Evolutionary conservation across 2,888 invertebrate genomes (phyloP).

Genomic region (Drosophila atripex): DNA sequence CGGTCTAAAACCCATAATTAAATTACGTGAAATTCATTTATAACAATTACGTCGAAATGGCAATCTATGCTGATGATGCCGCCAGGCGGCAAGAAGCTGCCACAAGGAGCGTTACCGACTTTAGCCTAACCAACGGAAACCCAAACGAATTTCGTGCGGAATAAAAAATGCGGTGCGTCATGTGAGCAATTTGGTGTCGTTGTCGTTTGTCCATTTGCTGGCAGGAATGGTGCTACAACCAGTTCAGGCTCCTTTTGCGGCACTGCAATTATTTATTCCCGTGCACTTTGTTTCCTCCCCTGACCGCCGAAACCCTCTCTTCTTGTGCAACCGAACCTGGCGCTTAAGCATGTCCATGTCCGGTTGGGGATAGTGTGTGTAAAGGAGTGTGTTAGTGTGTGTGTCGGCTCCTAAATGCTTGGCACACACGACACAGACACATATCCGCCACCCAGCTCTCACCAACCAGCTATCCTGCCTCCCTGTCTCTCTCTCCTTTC

Average conservation of each 20-base stretch:
- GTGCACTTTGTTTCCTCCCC: slow-evolving; percentile 49
- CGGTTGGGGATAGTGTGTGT: slow-evolving; percentile 50
- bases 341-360: slow-evolving; percentile 80
- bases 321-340: slow-evolving; percentile 46
- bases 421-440: slow-evolving; percentile 47
- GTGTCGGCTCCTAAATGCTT: slow-evolving; percentile 46
- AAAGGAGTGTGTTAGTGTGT: slow-evolving; percentile 3
- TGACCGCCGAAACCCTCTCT: not conserved
- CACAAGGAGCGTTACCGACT: slow-evolving; percentile 38
- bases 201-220: slow-evolving; percentile 45
- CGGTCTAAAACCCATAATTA: slow-evolving; percentile 80
- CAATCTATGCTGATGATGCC: slow-evolving; percentile 77
- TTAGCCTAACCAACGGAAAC: slow-evolving; percentile 35
- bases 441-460: slow-evolving; percentile 39
- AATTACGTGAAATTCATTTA: slow-evolving; percentile 80
- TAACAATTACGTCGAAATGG: slow-evolving; percentile 80
- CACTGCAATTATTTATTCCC: slow-evolving; percentile 76
- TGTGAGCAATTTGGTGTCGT: slow-evolving; percentile 72
- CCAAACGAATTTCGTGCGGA: slow-evolving; percentile 50
- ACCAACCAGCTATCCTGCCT: slow-evolving; percentile 21
- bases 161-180: slow-evolving; percentile 74
- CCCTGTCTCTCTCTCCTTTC: not conserved
- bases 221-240: slow-evolving; percentile 72
- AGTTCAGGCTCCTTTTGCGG: slow-evolving; percentile 69
- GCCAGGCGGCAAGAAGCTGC: slow-evolving; percentile 36